These are phyloP conservation scores for Siderastrea radians DNA, from an alignment of 92 coral and sea anemone species.

Conservation along the genomic window DNA sequence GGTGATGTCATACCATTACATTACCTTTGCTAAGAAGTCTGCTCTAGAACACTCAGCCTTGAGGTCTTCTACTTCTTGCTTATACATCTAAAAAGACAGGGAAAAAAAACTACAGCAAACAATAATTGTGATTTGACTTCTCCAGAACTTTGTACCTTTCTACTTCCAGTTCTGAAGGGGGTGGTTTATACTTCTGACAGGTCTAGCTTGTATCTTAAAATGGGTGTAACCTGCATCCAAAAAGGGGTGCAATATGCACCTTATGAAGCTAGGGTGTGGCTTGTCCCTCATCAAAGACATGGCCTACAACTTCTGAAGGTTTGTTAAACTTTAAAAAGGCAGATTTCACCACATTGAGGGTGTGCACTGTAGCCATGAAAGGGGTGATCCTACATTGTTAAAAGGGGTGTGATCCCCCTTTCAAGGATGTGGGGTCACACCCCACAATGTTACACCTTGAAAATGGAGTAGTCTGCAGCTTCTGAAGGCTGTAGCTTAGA, in stretches of 20 bases:
- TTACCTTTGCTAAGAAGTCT: slow-evolving; percentile 85
- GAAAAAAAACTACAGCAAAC: neutral
- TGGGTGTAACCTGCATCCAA: neutral
- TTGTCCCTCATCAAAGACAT: neutral
- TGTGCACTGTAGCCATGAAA: too few species aligned
- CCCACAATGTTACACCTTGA: too few species aligned
- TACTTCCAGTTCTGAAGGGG: neutral
- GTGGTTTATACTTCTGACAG: neutral
- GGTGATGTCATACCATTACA: too few species aligned
- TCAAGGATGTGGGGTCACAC: too few species aligned
- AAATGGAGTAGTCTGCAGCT: too few species aligned
- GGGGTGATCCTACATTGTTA: too few species aligned
- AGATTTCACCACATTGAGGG: too few species aligned
- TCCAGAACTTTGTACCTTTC: neutral
- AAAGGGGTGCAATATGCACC: neutral
- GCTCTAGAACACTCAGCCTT: slow-evolving; percentile 88
- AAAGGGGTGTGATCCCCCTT: too few species aligned
- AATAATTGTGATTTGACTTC: too few species aligned
- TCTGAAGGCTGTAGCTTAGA: too few species aligned
- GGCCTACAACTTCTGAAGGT: too few species aligned
- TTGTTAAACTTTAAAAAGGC: too few species aligned
- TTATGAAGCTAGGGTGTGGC: neutral
- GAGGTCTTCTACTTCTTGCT: slow-evolving; percentile 87
- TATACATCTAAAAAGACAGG: slow-evolving; percentile 71
- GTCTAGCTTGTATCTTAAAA: neutral